A percentile compares a stretch with the other conserved stretches of the same genome.
phyloP scores from a whole-genome alignment of 92 coral and sea anemone species.

The Palythoa grandis region DNA sequence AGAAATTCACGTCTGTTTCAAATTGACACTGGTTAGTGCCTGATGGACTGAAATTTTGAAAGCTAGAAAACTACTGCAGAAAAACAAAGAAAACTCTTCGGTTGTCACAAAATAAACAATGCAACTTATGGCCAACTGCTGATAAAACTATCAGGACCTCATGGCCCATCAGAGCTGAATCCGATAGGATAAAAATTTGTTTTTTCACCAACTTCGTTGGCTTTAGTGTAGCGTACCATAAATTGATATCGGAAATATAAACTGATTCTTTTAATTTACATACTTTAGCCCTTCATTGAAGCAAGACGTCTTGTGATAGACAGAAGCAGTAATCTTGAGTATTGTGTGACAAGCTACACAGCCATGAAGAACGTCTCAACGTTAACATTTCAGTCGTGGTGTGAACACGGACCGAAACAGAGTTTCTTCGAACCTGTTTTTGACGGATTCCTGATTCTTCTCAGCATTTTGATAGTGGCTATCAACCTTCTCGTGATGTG shows the following conservation, averaged over 20 bases:
- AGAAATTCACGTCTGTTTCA: background rate
- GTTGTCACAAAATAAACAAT: background rate
- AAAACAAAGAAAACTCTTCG: background rate
- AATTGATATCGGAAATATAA: background rate
- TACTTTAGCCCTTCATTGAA: background rate
- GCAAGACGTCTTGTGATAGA: background rate
- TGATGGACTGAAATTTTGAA: no score
- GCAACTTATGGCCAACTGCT: background rate
- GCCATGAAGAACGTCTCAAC: constrained; percentile 16
- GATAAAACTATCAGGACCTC: background rate
- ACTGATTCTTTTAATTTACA: background rate
- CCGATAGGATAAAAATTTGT: background rate
- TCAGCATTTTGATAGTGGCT: constrained; percentile 64
- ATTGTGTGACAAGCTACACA: background rate
- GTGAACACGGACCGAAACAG: background rate
- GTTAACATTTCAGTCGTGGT: background rate
- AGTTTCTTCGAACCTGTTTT: constrained; percentile 59
- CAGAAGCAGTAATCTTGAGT: background rate
- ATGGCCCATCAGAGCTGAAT: background rate
- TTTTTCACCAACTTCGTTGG: background rate
- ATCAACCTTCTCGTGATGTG: constrained; percentile 69
- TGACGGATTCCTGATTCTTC: constrained; percentile 72
- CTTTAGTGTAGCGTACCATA: background rate
- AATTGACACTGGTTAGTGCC: constrained; percentile 15
- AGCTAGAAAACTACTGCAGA: background rate